Conservation (phyloP, 2,888 invertebrate species). For the Aporophyla nigra region DNA sequence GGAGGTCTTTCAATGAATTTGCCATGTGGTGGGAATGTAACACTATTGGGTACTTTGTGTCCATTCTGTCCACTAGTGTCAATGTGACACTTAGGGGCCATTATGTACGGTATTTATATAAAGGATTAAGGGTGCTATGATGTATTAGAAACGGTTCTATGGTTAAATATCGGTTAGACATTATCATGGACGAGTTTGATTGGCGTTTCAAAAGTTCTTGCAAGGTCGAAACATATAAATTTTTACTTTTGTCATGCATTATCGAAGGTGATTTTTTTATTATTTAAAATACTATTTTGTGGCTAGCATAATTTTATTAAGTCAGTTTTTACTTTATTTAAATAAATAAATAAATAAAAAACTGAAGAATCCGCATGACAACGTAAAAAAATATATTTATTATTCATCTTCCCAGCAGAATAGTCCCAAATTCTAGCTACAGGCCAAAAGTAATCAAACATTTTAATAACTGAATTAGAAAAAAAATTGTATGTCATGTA, state of each 20-base stretch:
- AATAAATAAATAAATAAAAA: background rate
- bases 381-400: background rate
- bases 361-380: background rate
- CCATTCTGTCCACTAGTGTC: constrained; percentile 42
- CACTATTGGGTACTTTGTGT: constrained; percentile 54
- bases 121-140: constrained; percentile 42
- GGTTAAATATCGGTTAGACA: constrained; percentile 38
- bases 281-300: background rate
- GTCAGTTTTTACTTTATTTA: too few species aligned
- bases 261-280: background rate
- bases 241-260: background rate
- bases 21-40: constrained; percentile 54
- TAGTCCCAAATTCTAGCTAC: background rate
- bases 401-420: background rate
- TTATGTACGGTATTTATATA: constrained; percentile 54
- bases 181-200: constrained; percentile 12
- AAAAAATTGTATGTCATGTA: constrained; percentile 48
- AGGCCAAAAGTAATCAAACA: constrained; percentile 25
- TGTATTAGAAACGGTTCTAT: constrained; percentile 51
- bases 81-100: constrained; percentile 51
- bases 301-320: background rate
- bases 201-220: background rate
- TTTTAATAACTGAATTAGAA: constrained; percentile 59
- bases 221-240: background rate
- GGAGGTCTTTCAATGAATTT: constrained; percentile 57